Percentiles rank a stretch among this genome's conserved stretches.
Evolutionary conservation across 35 echinoderm and acorn worm species (phyloP).

Genomic region (Hemicentrotus pulcherrimus): DNA sequence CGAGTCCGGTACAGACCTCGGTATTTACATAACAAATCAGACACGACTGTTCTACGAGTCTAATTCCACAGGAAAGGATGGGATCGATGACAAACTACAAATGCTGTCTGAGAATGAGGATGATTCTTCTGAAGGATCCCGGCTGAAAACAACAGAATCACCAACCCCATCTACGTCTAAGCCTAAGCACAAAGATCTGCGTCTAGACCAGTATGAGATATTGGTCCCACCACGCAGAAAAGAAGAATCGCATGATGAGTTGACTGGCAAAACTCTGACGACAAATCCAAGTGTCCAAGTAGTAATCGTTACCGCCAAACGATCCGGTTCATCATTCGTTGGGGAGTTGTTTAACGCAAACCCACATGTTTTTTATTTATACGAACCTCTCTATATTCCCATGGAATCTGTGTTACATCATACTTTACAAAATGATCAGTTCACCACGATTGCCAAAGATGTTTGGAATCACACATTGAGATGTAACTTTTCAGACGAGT

Average conservation of each 20-base stretch:
- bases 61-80: neutral
- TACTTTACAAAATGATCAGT: neutral
- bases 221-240: neutral
- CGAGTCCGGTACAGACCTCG: neutral
- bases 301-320: slow-evolving; percentile 65
- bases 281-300: neutral
- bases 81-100: neutral
- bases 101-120: neutral
- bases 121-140: neutral
- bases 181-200: neutral
- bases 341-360: slow-evolving; percentile 88
- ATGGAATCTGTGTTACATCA: slow-evolving; percentile 27
- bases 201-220: neutral
- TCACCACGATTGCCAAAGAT: slow-evolving; percentile 23
- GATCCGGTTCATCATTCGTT: slow-evolving; percentile 89
- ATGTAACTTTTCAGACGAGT: neutral
- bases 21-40: neutral
- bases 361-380: slow-evolving; percentile 78
- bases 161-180: neutral
- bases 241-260: neutral
- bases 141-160: neutral
- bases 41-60: neutral
- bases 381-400: slow-evolving; percentile 67
- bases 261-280: neutral
- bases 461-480: slow-evolving; percentile 46